These are phyloP conservation scores for Montipora efflorescens DNA, from an alignment of 64 coral and sea anemone species.

Conservation along the genomic window DNA sequence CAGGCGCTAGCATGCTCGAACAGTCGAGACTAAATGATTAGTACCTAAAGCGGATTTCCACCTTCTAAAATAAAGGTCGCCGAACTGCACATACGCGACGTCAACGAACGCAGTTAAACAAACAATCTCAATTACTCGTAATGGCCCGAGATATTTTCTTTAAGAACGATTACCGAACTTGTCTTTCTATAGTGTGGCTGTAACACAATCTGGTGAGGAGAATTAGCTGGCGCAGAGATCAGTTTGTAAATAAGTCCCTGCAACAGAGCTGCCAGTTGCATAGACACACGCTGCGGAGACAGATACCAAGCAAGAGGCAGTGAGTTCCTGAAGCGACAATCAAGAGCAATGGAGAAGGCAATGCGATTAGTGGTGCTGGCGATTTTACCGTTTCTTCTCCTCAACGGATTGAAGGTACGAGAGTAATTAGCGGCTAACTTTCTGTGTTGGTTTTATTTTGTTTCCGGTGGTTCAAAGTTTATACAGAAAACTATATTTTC, in stretches of 20 bases:
- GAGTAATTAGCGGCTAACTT: conserved; percentile 23
- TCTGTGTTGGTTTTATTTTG: not conserved
- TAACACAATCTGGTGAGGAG: conserved; percentile 40
- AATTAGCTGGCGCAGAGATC: conserved; percentile 12
- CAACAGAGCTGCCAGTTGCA: not conserved
- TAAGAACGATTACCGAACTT: conserved; percentile 55
- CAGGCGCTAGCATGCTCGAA: not conserved
- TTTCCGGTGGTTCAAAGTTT: conserved; percentile 33
- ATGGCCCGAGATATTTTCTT: conserved; percentile 54
- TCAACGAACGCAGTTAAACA: conserved; percentile 41
- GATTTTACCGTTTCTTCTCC: conserved; percentile 16
- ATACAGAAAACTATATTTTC: conserved; percentile 46
- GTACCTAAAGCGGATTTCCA: conserved; percentile 16
- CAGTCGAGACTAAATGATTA: conserved; percentile 31
- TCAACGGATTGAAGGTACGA: conserved; percentile 14
- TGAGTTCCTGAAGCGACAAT: not conserved
- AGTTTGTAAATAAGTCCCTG: not conserved
- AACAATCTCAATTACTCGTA: conserved; percentile 59
- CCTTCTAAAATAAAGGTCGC: not conserved
- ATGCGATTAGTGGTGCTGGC: not conserved
- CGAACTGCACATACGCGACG: not conserved
- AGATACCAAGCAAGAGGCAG: not conserved
- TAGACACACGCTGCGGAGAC: not conserved
- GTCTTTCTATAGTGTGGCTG: conserved; percentile 27
- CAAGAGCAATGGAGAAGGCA: not conserved